Base-by-base conservation (phyloP, 2,797 vertebrate species). In the Coendou prehensilis region DNA sequence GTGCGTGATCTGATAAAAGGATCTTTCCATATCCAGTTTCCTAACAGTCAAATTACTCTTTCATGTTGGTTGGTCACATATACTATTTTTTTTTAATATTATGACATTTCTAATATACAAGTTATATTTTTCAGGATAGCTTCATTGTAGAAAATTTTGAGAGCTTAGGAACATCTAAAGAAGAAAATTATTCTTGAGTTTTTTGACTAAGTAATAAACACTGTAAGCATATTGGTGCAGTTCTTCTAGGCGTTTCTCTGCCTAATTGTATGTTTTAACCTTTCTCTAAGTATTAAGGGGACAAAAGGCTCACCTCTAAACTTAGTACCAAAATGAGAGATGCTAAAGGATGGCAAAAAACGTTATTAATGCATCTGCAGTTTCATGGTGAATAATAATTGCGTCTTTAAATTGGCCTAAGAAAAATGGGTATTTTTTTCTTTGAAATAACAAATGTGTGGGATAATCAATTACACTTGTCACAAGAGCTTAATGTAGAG, bases 401-500 rank as follows among this genome's bases (percentile, higher is more conserved):
- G 59, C 95, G 33, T 94, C 71, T 88, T 75, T 67, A 88, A 92
- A 94, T 67, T 87, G 37, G 17, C 23, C 15, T 81, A 64, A 63
- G 78, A 63, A 84, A 89, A 91, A 83, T 82, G 20, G 37, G 52
- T 47, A 67, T 3, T 45, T 87, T 96, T 91, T 92, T 90, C n/a
- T 90, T 91, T 79, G 79, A 76, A 80, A 78, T 54, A 82, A 78
- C 7, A 91, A 88, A 50, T 41, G 80, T 67, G 28, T 56, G 18
- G 37, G 54, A 67, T 90, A 92, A 93, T 96, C 57, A 57, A 95
- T 97, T 94, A 54, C 47, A 52, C 76, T 96, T 95, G 88, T 96
- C 95, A 88, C 13, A 94, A 63, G 87, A 90, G 17, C n/a, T 80
- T 94, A 95, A 96, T 88, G 84, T 95, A 94, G 82, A 97, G 23